Evolutionary conservation across 2,113 vertebrate genomes (phyloP).

Genomic region (Tetraodon nigroviridis): DNA sequence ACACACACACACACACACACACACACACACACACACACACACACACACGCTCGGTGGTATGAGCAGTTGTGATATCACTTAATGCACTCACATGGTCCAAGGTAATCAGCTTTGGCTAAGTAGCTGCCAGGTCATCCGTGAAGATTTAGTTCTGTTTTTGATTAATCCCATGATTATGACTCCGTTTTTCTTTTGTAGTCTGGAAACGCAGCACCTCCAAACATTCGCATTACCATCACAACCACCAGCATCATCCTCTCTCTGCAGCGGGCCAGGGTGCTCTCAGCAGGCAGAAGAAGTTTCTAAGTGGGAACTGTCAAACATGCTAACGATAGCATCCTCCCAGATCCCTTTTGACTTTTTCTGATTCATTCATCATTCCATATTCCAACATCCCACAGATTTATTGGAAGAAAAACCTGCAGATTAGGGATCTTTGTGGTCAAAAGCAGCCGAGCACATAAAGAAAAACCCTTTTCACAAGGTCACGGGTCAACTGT

Average conservation of each 20-base stretch:
- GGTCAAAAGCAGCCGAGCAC: no score
- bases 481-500: no score
- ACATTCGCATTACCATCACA: background rate
- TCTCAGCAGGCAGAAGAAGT: no score
- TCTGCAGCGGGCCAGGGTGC: no score
- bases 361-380: no score
- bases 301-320: no score
- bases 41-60: slow-evolving; percentile 40
- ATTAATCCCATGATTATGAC: slow-evolving; percentile 54
- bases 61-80: slow-evolving; percentile 39
- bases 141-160: slow-evolving; percentile 40
- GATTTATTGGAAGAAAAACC: no score
- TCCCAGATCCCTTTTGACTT: no score
- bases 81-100: slow-evolving; percentile 57
- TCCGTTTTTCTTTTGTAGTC: background rate
- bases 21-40: slow-evolving; percentile 30
- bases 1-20: slow-evolving; percentile 23
- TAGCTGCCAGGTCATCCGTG: slow-evolving; percentile 52
- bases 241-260: background rate
- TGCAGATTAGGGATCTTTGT: no score
- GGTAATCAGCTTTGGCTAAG: slow-evolving; percentile 61
- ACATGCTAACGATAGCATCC: no score
- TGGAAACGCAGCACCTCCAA: background rate
- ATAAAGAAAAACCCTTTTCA: no score
- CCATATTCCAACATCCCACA: no score